A percentile compares a stretch with the other conserved stretches of the same genome.
phyloP scores from a whole-genome alignment of 1,140 invertebrate genomes.

The Aphelinus certus region DNA sequence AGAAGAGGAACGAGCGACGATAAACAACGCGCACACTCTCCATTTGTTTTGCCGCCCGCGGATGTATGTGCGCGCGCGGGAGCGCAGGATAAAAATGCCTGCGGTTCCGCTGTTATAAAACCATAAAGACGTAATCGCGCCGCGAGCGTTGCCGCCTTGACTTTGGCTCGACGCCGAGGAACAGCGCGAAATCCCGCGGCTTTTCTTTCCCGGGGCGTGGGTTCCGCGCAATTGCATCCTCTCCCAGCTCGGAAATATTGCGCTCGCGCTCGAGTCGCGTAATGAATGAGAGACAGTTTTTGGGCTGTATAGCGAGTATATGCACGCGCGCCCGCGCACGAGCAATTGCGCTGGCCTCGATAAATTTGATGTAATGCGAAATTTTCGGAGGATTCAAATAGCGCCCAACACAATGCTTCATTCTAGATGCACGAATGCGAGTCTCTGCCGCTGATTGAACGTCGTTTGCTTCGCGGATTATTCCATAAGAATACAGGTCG shows the following conservation, averaged over 20 bases:
- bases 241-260: constrained; percentile 24
- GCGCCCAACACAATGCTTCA: not conserved
- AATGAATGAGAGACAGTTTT: constrained; percentile 33
- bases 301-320: too few species aligned
- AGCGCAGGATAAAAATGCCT: too few species aligned
- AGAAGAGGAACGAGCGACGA: too few species aligned
- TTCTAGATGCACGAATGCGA: too few species aligned
- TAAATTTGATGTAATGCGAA: constrained; percentile 31
- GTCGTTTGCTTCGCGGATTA: too few species aligned
- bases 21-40: too few species aligned
- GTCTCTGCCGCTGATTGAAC: too few species aligned
- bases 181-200: constrained; percentile 18
- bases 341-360: constrained; percentile 24
- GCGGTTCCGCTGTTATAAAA: constrained; percentile 46
- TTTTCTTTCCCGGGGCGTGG: not conserved
- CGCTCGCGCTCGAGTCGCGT: not conserved
- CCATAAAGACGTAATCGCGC: constrained; percentile 54
- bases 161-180: constrained; percentile 45
- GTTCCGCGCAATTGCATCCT: constrained; percentile 37
- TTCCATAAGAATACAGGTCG: too few species aligned
- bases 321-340: too few species aligned
- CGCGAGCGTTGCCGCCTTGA: constrained; percentile 46
- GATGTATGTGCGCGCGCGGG: constrained; percentile 1
- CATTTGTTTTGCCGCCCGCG: too few species aligned
- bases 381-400: constrained; percentile 19